phyloP scores from a whole-genome alignment of 2,113 vertebrate genomes.

The Gopherus evgoodei region DNA sequence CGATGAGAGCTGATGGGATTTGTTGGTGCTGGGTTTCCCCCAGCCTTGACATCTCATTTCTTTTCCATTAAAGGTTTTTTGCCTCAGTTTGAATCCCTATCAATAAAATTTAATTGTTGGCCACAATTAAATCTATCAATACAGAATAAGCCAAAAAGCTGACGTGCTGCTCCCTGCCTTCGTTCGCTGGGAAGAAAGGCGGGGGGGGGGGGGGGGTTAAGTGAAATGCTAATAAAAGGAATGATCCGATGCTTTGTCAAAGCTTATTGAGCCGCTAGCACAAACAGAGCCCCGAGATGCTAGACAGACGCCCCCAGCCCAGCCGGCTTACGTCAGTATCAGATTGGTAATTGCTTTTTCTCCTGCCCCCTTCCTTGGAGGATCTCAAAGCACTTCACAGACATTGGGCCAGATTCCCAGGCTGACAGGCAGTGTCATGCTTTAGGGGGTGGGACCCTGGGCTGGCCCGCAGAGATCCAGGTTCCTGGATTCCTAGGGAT shows the following conservation, averaged over 20 bases:
- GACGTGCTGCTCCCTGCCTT: not conserved
- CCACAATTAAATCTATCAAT: not conserved
- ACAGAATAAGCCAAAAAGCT: not conserved
- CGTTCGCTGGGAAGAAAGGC: not conserved
- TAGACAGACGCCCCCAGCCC: not conserved
- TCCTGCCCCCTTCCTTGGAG: not conserved
- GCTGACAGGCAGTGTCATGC: not conserved
- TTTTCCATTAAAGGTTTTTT: not conserved
- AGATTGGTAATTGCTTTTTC: not conserved
- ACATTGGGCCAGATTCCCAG: not conserved
- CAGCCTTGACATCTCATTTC: not conserved
- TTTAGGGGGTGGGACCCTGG: not conserved
- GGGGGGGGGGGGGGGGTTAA: not conserved
- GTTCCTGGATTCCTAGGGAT: not conserved
- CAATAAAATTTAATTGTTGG: not conserved
- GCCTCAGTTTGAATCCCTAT: not conserved
- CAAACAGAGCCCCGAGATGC: not conserved
- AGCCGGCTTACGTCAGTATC: not conserved
- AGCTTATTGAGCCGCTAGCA: not conserved
- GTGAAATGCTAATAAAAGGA: not conserved
- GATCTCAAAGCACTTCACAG: not conserved
- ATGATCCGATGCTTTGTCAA: not conserved
- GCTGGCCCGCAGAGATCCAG: not conserved
- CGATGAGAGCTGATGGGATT: not conserved
- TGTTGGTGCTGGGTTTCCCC: not conserved